Evolutionary conservation across 2,888 invertebrate species (phyloP).

Genomic region (Polyommatus iphigenia): DNA sequence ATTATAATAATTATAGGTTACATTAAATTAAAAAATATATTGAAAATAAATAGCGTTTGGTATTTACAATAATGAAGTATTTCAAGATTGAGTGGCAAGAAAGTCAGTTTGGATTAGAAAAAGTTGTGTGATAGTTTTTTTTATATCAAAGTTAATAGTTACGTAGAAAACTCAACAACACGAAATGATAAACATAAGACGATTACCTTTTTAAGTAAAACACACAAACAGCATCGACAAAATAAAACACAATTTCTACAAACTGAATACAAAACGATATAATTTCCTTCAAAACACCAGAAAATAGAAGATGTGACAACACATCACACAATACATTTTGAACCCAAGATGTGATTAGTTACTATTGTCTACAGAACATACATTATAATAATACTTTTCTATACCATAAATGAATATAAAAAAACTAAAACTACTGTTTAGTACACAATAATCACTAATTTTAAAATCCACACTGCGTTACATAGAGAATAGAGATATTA

Average conservation of each 20-base stretch:
- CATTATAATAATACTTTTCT: neutral
- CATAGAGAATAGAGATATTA: too few species aligned
- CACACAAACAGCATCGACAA: neutral
- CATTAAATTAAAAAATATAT: neutral
- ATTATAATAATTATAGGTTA: neutral
- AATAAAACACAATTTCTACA: slow-evolving; percentile 1
- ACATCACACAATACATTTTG: neutral
- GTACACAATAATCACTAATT: too few species aligned
- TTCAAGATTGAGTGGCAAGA: neutral
- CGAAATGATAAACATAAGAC: neutral
- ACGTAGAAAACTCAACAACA: neutral
- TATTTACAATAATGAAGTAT: neutral
- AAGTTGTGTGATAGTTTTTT: neutral
- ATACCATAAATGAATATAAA: neutral
- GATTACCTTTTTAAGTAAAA: neutral
- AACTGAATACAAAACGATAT: neutral
- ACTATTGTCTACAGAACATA: neutral
- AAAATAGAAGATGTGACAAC: neutral
- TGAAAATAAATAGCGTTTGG: neutral
- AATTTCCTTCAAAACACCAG: slow-evolving; percentile 6
- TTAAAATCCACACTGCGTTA: too few species aligned
- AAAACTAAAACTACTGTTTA: neutral
- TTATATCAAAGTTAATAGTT: neutral
- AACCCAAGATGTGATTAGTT: neutral
- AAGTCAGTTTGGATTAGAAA: neutral